Percentiles rank a stretch among this genome's conserved stretches.
phyloP scores from a whole-genome alignment of 2,888 invertebrate species.

The Ophion costatus region DNA sequence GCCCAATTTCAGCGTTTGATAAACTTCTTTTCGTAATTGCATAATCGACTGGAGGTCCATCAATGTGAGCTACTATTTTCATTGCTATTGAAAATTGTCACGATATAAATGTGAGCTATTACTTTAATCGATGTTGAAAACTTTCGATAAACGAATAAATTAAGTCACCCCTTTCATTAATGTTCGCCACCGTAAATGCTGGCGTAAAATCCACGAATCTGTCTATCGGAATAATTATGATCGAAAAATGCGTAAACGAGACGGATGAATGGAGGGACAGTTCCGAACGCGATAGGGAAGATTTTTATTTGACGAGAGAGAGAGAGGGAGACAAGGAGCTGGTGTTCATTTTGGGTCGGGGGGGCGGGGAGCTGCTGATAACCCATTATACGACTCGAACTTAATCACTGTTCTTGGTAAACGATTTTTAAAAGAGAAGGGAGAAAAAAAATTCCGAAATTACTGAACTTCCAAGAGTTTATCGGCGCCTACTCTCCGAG shows the following conservation, averaged over 20 bases:
- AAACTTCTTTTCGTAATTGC: too few species aligned
- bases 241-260: constrained; percentile 9
- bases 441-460: constrained; percentile 70
- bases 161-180: background rate
- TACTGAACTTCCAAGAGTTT: constrained; percentile 77
- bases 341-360: background rate
- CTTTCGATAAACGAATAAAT: background rate
- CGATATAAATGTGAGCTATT: background rate
- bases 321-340: background rate
- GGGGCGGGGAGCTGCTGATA: constrained; percentile 70
- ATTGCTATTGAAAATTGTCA: background rate
- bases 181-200: background rate
- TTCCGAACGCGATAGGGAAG: constrained; percentile 57
- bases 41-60: background rate
- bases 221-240: constrained; percentile 9
- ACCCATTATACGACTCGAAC: constrained; percentile 68
- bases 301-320: background rate
- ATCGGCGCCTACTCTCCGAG: constrained; percentile 70
- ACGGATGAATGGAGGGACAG: constrained; percentile 45
- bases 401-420: constrained; percentile 57
- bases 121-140: background rate
- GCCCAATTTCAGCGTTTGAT: background rate
- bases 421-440: constrained; percentile 32
- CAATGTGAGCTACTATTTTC: background rate
- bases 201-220: background rate